Evolutionary conservation across 2,888 invertebrate species (phyloP).

Genomic region (Trachelus troglodyta): DNA sequence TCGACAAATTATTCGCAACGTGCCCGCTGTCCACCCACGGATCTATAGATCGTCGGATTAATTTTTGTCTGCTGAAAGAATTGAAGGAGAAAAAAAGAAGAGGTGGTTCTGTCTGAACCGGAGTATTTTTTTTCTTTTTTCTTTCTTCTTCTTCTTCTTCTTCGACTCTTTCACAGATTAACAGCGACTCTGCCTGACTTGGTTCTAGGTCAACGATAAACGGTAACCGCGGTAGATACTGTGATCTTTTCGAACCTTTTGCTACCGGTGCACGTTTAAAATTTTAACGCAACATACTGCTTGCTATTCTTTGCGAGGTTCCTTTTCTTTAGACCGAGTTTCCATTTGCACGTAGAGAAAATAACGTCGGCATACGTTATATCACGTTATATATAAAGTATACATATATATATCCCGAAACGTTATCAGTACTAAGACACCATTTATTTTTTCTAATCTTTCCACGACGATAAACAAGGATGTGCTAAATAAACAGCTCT

Average conservation of each 20-base stretch:
- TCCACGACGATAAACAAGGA: background rate
- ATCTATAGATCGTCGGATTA: background rate
- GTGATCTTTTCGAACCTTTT: background rate
- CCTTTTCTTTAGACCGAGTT: background rate
- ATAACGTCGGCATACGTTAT: background rate
- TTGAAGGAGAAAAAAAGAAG: background rate
- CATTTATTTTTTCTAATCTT: background rate
- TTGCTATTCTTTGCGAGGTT: background rate
- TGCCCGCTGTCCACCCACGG: background rate
- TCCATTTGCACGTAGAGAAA: background rate
- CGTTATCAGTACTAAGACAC: background rate
- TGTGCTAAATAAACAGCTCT: background rate
- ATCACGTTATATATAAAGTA: no score
- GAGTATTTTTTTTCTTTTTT: background rate
- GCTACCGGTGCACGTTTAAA: background rate
- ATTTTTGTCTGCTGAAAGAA: background rate
- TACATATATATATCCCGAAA: no score
- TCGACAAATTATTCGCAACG: background rate
- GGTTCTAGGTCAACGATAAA: background rate
- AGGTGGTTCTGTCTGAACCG: background rate
- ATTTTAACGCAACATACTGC: background rate
- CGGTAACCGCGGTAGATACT: background rate
- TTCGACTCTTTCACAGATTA: background rate
- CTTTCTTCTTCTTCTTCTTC: background rate
- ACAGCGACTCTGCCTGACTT: background rate